These are phyloP conservation scores for Caenorhabditis japonica DNA, from an alignment of 2,888 invertebrate species.

Conservation along the genomic window DNA sequence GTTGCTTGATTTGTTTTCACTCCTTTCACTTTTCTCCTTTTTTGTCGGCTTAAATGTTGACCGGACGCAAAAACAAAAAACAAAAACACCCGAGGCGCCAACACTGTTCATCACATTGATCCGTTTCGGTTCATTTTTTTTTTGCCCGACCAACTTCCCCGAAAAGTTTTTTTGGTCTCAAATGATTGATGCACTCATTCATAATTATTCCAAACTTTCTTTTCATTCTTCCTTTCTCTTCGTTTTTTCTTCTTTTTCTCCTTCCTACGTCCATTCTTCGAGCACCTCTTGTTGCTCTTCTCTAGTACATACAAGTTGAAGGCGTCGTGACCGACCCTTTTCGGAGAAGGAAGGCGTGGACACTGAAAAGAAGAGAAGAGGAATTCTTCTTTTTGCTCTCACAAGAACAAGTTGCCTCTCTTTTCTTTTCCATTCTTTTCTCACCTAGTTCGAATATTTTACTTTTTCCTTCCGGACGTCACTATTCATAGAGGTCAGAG, in stretches of 20 bases:
- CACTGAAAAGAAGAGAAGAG: conserved; percentile 9
- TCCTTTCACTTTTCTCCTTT: too few species aligned
- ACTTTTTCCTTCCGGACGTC: conserved; percentile 23
- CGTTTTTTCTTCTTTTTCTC: conserved; percentile 2
- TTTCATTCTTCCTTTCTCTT: conserved; percentile 4
- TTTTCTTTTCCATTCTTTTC: conserved; percentile 31
- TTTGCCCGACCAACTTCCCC: too few species aligned
- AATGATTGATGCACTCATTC: too few species aligned
- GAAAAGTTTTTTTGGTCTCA: too few species aligned
- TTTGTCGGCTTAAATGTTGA: too few species aligned
- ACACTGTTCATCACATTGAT: too few species aligned
- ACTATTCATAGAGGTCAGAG: too few species aligned
- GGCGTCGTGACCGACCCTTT: conserved; percentile 31
- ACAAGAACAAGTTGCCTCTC: not conserved
- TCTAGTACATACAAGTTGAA: conserved; percentile 48
- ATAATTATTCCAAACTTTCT: conserved; percentile 41
- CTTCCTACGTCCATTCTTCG: conserved; percentile 27
- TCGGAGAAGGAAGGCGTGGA: conserved; percentile 1
- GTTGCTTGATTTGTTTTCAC: too few species aligned
- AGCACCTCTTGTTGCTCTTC: conserved; percentile 47
- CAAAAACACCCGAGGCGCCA: too few species aligned
- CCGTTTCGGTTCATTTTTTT: too few species aligned
- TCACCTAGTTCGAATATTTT: conserved; percentile 43
- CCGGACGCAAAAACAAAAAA: too few species aligned
- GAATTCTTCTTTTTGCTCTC: too few species aligned